A percentile compares a stretch with the other conserved stretches of the same genome.
Evolutionary conservation across 2,113 vertebrate species (phyloP).

Genomic region (Zingel zingel): DNA sequence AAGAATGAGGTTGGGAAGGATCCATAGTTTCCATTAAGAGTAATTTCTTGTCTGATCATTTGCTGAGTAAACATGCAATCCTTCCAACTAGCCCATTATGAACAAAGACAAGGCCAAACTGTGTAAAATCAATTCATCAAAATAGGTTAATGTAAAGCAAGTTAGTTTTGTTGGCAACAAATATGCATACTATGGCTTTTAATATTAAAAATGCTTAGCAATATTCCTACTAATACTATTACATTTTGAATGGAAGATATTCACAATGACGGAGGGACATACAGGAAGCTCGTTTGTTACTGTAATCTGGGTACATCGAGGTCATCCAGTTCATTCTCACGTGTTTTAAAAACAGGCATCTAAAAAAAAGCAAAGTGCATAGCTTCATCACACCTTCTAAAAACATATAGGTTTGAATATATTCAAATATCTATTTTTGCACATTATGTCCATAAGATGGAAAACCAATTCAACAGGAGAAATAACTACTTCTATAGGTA

Average conservation of each 20-base stretch:
- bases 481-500: too few relatives aligned
- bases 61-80: constrained; percentile 81
- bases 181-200: constrained; percentile 50
- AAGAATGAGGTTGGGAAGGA: constrained; percentile 69
- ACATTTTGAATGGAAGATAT: background rate
- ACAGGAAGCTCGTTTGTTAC: background rate
- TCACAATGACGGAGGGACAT: background rate
- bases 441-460: too few relatives aligned
- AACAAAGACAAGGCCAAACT: constrained; percentile 66
- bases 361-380: background rate
- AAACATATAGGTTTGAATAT: too few relatives aligned
- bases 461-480: too few relatives aligned
- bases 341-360: background rate
- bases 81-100: constrained; percentile 75
- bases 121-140: constrained; percentile 74
- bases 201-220: constrained; percentile 36
- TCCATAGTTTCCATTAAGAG: constrained; percentile 82
- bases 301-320: background rate
- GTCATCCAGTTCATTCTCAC: background rate
- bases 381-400: background rate
- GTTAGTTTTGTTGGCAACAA: constrained; percentile 34
- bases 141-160: constrained; percentile 54
- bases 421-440: too few relatives aligned
- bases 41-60: constrained; percentile 73
- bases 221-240: background rate